Evolutionary conservation across 2,888 invertebrate species (phyloP), one percentile per base, ranked within the genome.

Genomic region (Bombylius discolor): DNA sequence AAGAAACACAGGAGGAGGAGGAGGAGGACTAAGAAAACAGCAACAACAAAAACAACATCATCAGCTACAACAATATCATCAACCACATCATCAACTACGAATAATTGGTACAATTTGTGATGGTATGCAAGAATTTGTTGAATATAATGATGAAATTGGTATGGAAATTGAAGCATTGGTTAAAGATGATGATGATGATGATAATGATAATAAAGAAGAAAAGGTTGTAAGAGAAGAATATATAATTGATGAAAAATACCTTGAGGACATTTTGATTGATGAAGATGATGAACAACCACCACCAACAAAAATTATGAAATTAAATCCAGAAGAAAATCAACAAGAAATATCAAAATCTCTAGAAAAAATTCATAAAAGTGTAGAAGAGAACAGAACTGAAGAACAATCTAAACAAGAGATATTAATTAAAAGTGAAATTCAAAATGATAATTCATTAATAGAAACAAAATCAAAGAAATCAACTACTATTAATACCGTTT

Each of bases 271-370:
- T 12, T n/a, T 36, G 14, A 23, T 23, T 12, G 46, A 42, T 8
- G 50, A 52, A 46, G 23, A 13, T 8, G 46, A 47, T 31, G 50
- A 52, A 11, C 45, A 56, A 11, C 51, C 50, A 11, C 39, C 39
- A 42, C 55, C 50, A 47, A 5, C 23, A 31, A 53, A 47, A 55
- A 53, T 48, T 6, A 6, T 45, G 31, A 46, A 46, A 42, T 66
- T 72, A 31, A 68, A 68, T 42, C 39, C 51, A 69, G 70, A 46
- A 69, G 73, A 53, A 70, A 72, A 69, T 62, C 79, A 68, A 59
- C 77, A 77, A 57, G 58, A 76, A 76, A 0, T 64, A 77, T 52
- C 71, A 49, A 49, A 48, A 48, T 14, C 33, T 23, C 23, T 23
- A 23, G 23, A 49, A 44, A n/a, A 48, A 39, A 14, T 4, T 5